These are phyloP conservation scores for Littorina saxatilis DNA, from an alignment of 1,140 invertebrate species.

Conservation along the genomic window DNA sequence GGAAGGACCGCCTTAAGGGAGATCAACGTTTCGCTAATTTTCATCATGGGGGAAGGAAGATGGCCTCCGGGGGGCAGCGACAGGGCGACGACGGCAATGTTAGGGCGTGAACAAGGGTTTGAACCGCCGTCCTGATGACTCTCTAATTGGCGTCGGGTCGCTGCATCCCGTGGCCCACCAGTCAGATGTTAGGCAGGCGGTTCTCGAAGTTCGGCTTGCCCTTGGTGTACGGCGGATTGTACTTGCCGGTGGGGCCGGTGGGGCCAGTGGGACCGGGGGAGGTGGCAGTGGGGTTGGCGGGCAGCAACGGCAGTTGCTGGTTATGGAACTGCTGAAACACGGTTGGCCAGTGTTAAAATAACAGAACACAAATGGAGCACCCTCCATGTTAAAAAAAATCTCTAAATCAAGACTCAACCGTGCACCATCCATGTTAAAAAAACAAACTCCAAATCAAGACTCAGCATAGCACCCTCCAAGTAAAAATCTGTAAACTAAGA, in stretches of 20 bases:
- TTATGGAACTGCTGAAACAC: slow-evolving; percentile 34
- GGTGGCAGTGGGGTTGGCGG: slow-evolving; percentile 41
- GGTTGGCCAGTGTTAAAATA: not conserved
- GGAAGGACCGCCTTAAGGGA: no score
- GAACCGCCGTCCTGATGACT: not conserved
- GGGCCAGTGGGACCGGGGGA: slow-evolving; percentile 58
- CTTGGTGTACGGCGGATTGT: slow-evolving; percentile 40
- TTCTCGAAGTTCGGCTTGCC: slow-evolving; percentile 55
- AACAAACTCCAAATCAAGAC: no score
- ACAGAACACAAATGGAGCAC: no score
- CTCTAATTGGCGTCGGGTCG: slow-evolving; percentile 66
- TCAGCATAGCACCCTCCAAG: no score
- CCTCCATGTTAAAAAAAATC: no score
- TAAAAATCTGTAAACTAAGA: no score
- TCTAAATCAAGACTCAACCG: not conserved
- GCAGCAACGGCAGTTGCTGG: slow-evolving; percentile 34
- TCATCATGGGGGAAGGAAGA: not conserved
- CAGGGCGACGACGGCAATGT: slow-evolving; percentile 5
- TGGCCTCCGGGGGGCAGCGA: slow-evolving; percentile 34
- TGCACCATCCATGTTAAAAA: not conserved
- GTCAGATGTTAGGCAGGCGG: slow-evolving; percentile 74
- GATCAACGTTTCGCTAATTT: no score
- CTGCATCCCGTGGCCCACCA: slow-evolving; percentile 73
- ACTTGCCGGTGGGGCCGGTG: slow-evolving; percentile 59
- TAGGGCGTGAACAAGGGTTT: not conserved